Evolutionary conservation across 1,140 invertebrate species (phyloP).

Genomic region (Vanessa atalanta): DNA sequence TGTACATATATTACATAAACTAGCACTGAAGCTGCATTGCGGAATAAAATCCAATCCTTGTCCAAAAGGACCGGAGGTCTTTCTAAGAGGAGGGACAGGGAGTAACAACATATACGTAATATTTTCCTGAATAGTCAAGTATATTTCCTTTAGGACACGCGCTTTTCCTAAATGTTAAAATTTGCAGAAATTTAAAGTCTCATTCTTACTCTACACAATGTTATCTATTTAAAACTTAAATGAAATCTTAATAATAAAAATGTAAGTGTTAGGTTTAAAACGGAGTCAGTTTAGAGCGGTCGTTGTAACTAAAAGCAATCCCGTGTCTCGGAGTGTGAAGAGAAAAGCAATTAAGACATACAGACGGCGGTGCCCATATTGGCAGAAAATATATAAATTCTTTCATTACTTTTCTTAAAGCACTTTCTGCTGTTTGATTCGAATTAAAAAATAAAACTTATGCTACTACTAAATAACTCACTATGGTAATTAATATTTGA

Average conservation of each 20-base stretch:
- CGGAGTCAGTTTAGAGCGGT: slow-evolving; percentile 14
- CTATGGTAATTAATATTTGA: too few species aligned
- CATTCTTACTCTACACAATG: background rate
- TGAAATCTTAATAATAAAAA: background rate
- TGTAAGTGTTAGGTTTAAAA: background rate
- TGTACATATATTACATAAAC: too few species aligned
- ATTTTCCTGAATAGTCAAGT: too few species aligned
- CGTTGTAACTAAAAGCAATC: slow-evolving; percentile 32
- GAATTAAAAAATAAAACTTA: too few species aligned
- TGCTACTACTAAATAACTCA: too few species aligned
- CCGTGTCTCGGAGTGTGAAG: slow-evolving; percentile 26
- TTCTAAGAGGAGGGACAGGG: too few species aligned
- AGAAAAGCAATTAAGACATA: slow-evolving; percentile 31
- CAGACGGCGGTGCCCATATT: slow-evolving; percentile 12
- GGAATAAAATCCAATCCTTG: too few species aligned
- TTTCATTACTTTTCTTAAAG: background rate
- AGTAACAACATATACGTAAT: too few species aligned
- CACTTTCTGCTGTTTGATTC: too few species aligned
- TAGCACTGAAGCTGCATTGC: too few species aligned
- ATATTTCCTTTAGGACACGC: too few species aligned
- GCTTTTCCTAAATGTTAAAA: background rate
- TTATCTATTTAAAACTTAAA: slow-evolving; percentile 9
- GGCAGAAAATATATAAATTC: slow-evolving; percentile 9
- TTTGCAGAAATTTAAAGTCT: background rate
- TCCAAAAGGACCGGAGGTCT: too few species aligned